Conservation (phyloP, 2,113 vertebrate species). For the Neolamprologus toae region DNA sequence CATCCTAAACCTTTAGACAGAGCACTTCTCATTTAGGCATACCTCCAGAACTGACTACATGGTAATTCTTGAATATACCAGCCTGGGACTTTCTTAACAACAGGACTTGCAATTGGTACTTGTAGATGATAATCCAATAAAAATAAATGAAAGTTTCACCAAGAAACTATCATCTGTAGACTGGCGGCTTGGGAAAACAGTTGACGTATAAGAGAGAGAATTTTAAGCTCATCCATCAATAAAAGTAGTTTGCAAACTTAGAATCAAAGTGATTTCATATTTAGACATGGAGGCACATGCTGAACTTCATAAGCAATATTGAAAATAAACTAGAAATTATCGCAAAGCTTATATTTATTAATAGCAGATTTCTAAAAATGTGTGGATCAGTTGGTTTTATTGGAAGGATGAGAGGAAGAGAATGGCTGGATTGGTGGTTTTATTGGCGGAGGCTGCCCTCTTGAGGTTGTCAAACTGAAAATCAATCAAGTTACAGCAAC, state of each 20-base stretch:
- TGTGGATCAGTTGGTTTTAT: not conserved
- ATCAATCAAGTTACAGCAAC: not conserved
- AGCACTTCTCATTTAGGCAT: not conserved
- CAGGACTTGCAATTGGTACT: not conserved
- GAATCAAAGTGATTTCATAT: rapidly evolving
- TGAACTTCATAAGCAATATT: not conserved
- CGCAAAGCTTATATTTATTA: not conserved
- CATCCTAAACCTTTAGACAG: not conserved
- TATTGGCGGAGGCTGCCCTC: conserved; percentile 5
- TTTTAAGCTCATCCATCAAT: not conserved
- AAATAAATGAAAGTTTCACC: not conserved
- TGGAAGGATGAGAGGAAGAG: not conserved
- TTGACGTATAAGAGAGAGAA: not conserved
- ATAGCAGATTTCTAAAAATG: not conserved
- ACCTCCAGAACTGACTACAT: not conserved
- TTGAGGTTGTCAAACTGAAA: not conserved
- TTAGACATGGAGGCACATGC: not conserved
- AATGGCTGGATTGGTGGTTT: not conserved
- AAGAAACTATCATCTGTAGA: not conserved
- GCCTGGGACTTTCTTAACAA: not conserved
- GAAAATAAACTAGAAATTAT: not conserved
- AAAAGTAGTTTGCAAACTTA: not conserved
- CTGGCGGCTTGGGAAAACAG: not conserved
- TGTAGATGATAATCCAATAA: not conserved
- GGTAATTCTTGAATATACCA: not conserved